Conservation (phyloP, 1,140 invertebrate species). For the Parapsyche elsis region DNA sequence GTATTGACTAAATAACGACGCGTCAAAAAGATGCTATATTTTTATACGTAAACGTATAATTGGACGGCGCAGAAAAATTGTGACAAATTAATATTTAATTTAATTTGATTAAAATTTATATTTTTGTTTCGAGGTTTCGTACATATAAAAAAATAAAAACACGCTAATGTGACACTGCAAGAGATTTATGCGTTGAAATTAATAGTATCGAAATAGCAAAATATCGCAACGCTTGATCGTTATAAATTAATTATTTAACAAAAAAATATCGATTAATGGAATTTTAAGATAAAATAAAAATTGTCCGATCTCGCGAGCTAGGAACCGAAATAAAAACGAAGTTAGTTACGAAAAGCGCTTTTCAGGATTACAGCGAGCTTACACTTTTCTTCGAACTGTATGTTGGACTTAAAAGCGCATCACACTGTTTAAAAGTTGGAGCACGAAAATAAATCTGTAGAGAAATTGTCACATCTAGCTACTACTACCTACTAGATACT, state of each 20-base stretch:
- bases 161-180: slow-evolving; percentile 4
- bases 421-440: not conserved
- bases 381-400: not conserved
- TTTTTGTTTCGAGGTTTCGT: not conserved
- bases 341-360: not conserved
- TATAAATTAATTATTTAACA: not conserved
- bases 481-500: no score
- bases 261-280: not conserved
- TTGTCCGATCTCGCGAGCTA: not conserved
- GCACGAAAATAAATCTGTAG: not conserved
- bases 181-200: slow-evolving; percentile 20
- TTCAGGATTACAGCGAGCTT: not conserved
- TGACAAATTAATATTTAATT: not conserved
- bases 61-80: not conserved
- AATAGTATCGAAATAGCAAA: slow-evolving; percentile 7
- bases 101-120: slow-evolving; percentile 1
- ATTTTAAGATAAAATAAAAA: not conserved
- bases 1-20: no score
- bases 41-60: not conserved
- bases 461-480: no score
- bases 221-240: not conserved
- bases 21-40: not conserved
- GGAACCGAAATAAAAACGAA: not conserved
- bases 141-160: not conserved
- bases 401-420: not conserved